A percentile compares a stretch with the other conserved stretches of the same genome.
These are phyloP conservation scores for Crocodylus rhombifer DNA, from an alignment of 2,797 vertebrate genomes.

Conservation along the genomic window DNA sequence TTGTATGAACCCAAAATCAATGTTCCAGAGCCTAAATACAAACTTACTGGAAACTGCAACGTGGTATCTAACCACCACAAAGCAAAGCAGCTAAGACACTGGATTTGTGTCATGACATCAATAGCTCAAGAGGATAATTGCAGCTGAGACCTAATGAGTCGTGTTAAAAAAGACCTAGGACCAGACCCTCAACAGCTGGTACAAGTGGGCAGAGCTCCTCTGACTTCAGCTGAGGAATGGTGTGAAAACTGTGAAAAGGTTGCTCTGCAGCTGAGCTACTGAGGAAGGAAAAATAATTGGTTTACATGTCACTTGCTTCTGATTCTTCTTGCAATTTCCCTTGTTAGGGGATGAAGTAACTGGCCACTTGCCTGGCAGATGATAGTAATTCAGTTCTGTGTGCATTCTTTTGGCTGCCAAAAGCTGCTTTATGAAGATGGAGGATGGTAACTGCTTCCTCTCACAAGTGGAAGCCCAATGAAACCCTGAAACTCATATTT, in stretches of 20 bases:
- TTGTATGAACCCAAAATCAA: too few species aligned
- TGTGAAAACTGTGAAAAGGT: background rate
- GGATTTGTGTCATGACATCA: rapidly evolving
- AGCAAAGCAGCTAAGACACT: too few species aligned
- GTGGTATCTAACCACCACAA: too few species aligned
- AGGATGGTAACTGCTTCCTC: background rate
- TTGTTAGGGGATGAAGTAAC: too few species aligned
- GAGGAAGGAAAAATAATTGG: rapidly evolving
- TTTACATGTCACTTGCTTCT: background rate
- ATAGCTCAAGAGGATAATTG: background rate
- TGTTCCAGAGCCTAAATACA: too few species aligned
- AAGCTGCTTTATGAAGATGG: background rate
- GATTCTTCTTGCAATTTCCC: background rate
- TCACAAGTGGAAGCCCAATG: background rate
- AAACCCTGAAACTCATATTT: background rate
- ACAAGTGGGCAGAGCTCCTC: rapidly evolving
- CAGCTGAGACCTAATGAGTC: rapidly evolving
- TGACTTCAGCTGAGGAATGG: background rate
- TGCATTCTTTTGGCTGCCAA: rapidly evolving
- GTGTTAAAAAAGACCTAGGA: rapidly evolving
- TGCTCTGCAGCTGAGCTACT: rapidly evolving
- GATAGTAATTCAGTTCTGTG: background rate
- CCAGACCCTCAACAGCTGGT: background rate
- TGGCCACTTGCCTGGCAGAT: background rate
- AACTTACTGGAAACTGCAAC: too few species aligned